These are phyloP conservation scores for Cacoxenus indagator DNA, from an alignment of 2,888 invertebrate genomes.

Conservation along the genomic window DNA sequence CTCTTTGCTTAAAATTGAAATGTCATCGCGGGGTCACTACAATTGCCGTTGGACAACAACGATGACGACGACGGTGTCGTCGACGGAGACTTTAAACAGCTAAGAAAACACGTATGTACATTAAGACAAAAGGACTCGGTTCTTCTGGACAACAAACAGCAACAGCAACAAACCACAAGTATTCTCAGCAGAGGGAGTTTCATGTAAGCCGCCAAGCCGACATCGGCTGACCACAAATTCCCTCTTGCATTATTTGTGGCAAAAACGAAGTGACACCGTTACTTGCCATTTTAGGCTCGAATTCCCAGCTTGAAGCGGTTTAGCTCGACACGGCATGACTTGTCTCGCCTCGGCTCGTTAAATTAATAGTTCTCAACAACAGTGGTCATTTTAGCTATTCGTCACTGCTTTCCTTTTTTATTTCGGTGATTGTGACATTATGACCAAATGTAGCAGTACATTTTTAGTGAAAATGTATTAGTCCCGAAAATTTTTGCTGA, in stretches of 20 bases:
- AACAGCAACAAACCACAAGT: not conserved
- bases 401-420: not conserved
- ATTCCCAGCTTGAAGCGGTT: too few relatives aligned
- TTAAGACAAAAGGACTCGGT: conserved; percentile 14
- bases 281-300: not conserved
- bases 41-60: conserved; percentile 7
- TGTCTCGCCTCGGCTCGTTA: too few relatives aligned
- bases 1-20: not conserved
- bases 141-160: not conserved
- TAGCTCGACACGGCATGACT: too few relatives aligned
- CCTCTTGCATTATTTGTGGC: not conserved
- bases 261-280: not conserved
- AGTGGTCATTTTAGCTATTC: not conserved
- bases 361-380: too few relatives aligned
- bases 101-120: conserved; percentile 16
- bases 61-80: conserved; percentile 13
- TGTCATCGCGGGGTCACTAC: conserved; percentile 20
- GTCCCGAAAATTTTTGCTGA: not conserved
- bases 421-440: not conserved
- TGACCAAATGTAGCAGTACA: not conserved
- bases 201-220: conserved; percentile 5
- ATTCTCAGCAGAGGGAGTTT: not conserved
- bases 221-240: conserved; percentile 2
- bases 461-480: not conserved
- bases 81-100: conserved; percentile 16